Conservation (phyloP, 2,888 invertebrate genomes). For the Chesias legatella region DNA sequence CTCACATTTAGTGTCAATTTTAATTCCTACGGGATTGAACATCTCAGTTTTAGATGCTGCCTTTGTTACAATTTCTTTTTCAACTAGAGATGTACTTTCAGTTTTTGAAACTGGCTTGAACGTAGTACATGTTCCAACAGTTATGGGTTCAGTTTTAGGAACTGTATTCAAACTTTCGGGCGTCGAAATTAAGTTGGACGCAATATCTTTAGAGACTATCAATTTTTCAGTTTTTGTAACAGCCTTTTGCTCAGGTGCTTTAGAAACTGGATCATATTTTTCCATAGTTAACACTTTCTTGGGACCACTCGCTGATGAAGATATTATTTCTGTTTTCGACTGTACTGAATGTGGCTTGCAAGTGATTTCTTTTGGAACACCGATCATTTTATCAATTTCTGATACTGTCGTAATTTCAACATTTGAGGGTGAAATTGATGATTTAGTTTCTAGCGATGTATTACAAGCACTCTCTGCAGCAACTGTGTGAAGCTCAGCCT, state of each 20-base stretch:
- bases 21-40: constrained; percentile 5
- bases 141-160: neutral
- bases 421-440: no score
- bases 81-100: constrained; percentile 1
- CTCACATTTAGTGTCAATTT: constrained; percentile 1
- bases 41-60: neutral
- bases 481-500: no score
- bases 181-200: neutral
- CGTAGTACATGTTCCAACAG: neutral
- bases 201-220: neutral
- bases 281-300: neutral
- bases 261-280: neutral
- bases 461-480: no score
- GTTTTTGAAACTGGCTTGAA: neutral
- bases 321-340: neutral
- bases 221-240: neutral
- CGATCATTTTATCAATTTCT: no score
- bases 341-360: neutral
- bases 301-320: neutral
- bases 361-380: no score
- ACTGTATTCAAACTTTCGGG: neutral
- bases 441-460: no score
- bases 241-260: constrained; percentile 1
- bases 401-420: no score
- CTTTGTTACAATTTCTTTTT: constrained; percentile 2